Conservation (phyloP, 2,797 vertebrate genomes). For the Darevskia mixta region DNA sequence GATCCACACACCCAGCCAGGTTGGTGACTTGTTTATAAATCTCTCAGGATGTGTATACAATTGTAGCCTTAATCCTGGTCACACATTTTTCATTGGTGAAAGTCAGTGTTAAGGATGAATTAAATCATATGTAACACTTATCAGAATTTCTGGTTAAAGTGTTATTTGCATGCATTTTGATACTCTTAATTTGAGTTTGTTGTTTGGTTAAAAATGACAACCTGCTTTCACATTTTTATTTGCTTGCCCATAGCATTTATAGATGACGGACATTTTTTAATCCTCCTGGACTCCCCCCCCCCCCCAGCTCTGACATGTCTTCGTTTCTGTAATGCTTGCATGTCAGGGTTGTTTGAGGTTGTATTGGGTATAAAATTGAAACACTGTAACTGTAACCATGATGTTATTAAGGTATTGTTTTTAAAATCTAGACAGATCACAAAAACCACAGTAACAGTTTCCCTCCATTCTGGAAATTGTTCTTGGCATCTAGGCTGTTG, state of each 20-base stretch:
- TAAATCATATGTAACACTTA: background rate
- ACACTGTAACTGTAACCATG: background rate
- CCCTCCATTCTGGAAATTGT: background rate
- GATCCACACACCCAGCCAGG: constrained; percentile 77
- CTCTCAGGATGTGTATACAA: too few species aligned
- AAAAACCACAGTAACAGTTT: background rate
- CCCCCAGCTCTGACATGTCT: background rate
- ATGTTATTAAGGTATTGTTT: background rate
- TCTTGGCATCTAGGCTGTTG: too few species aligned
- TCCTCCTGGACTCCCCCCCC: background rate
- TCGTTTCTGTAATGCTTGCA: background rate
- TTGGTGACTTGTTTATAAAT: constrained; percentile 51
- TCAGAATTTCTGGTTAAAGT: background rate
- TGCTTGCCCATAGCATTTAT: background rate
- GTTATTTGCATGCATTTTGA: too few species aligned
- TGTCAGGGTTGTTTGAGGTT: background rate
- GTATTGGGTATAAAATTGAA: background rate
- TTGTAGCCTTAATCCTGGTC: background rate
- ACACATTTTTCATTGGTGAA: background rate
- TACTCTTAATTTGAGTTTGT: background rate
- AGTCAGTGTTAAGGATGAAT: background rate
- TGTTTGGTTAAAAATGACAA: background rate
- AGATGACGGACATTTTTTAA: background rate
- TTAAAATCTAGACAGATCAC: background rate
- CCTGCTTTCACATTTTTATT: background rate